A percentile compares a stretch with the other conserved stretches of the same genome.
These are phyloP conservation scores for Andrena bucephala DNA, from an alignment of 2,888 invertebrate species.

Conservation along the genomic window DNA sequence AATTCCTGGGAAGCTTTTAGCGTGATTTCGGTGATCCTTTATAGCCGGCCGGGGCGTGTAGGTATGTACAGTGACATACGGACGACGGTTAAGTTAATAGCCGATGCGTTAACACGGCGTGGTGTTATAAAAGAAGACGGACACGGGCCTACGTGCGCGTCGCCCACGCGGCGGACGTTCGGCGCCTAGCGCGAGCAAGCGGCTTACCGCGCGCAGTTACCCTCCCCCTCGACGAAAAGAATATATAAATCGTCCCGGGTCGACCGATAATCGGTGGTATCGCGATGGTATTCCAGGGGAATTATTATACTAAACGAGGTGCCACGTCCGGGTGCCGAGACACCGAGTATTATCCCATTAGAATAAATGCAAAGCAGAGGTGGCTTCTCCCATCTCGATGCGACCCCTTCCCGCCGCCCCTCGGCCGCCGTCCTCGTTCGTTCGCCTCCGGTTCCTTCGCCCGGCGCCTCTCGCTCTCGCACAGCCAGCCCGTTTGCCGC, in stretches of 20 bases:
- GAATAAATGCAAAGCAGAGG: constrained; percentile 79
- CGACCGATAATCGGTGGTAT: constrained; percentile 54
- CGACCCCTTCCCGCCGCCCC: neutral
- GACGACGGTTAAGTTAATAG: constrained; percentile 65
- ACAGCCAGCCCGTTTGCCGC: constrained; percentile 1
- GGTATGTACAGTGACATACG: constrained; percentile 65
- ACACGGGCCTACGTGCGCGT: constrained; percentile 42
- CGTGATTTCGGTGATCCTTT: constrained; percentile 57
- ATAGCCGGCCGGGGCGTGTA: constrained; percentile 35
- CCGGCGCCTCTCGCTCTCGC: neutral
- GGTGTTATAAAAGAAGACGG: constrained; percentile 53
- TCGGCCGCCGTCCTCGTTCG: neutral
- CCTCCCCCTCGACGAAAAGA: neutral
- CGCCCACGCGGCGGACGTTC: constrained; percentile 55
- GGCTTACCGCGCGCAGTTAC: neutral
- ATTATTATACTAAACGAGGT: constrained; percentile 66
- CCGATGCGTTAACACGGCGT: constrained; percentile 57
- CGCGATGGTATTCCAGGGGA: constrained; percentile 43
- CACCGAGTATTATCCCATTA: constrained; percentile 76
- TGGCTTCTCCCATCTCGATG: constrained; percentile 39
- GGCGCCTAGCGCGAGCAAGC: constrained; percentile 19
- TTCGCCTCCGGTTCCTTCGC: constrained; percentile 6
- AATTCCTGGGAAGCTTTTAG: constrained; percentile 53
- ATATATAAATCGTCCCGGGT: constrained; percentile 45
- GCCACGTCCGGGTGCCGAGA: constrained; percentile 63